Evolutionary conservation across 2,113 vertebrate genomes (phyloP), one percentile per base, ranked within the genome.

Genomic region (Bubo blakistoni): DNA sequence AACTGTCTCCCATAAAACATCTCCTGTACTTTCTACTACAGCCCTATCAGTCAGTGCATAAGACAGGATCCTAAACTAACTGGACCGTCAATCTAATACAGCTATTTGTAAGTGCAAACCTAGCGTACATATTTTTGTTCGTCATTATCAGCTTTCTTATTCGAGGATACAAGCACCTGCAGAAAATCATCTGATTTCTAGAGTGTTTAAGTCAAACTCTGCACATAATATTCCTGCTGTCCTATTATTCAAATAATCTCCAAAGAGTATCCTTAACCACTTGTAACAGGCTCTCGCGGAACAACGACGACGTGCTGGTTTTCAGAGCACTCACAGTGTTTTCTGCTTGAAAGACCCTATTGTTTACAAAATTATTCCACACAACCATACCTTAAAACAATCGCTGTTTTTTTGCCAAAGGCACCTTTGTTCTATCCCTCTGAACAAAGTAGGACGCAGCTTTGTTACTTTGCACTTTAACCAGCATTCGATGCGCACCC

Each of bases 61-160:
- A 62, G 17, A 36, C 16, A 79, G 13, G 51, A 69, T 29, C 20
- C n/a, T 34, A 40, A 73, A 51, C 5, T 44, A 47, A 40, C 16
- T 18, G 30, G n/a, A 58, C 24, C 25, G 11, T 44, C 52, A 46
- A 29, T 30, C 20, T 57, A 29, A 49, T 1, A 69, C 16, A 47
- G 27, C 27, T 80, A 24, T 5, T 73, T 25, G 5, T 18, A 88
- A 79, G 49, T 11, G 40, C 65, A 84, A 76, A 71, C 26, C 5
- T 44, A n/a, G 58, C 1, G 0, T 16, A 40, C 1, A 0, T 22
- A 30, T 47, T 19, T 81, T 32, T 59, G 24, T 16, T 55, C 3
- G 1, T 10, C 47, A 36, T 40, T 58, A 74, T n/a, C 18, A 74
- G 16, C 57, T 76, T 81, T 67, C 78, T 81, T 79, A 76, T 79